phyloP scores from a whole-genome alignment of 2,113 vertebrate genomes.

The Sorex fumeus region DNA sequence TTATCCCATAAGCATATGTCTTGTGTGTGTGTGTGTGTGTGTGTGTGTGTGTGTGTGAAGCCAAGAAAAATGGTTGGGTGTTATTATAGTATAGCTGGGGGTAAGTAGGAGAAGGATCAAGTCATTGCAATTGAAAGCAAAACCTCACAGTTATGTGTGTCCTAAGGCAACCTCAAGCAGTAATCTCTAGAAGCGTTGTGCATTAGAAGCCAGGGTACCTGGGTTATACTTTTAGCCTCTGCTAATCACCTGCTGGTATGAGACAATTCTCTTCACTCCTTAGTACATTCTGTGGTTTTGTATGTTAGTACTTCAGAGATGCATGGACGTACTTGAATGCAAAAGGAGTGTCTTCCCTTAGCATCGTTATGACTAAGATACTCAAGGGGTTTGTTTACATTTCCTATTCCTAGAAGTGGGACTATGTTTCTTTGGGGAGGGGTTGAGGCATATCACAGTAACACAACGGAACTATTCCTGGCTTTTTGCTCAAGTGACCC shows the following conservation, averaged over 20 bases:
- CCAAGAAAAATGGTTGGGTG: slow-evolving; percentile 79
- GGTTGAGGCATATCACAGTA: no score
- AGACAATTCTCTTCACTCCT: not conserved
- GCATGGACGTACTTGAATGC: not conserved
- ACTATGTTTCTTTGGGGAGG: not conserved
- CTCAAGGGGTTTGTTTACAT: not conserved
- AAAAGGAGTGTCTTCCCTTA: slow-evolving; percentile 37
- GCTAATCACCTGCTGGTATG: not conserved
- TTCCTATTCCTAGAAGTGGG: slow-evolving; percentile 1
- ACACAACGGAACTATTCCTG: no score
- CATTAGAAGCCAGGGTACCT: not conserved
- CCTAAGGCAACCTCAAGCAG: slow-evolving; percentile 11
- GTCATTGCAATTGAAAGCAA: slow-evolving; percentile 33
- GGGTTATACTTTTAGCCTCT: not conserved
- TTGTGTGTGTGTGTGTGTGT: slow-evolving; percentile 59
- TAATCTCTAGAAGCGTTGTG: not conserved
- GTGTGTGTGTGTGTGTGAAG: slow-evolving; percentile 61
- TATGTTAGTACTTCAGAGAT: slow-evolving; percentile 8
- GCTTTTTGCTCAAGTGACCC: no score
- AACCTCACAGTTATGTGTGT: slow-evolving; percentile 10
- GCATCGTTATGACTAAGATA: not conserved
- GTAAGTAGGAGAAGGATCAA: slow-evolving; percentile 72
- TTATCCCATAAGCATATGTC: slow-evolving; percentile 82
- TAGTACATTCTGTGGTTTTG: not conserved
- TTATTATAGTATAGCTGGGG: slow-evolving; percentile 81